Conservation (phyloP, 2,113 vertebrate species). For the Alligator sinensis region DNA sequence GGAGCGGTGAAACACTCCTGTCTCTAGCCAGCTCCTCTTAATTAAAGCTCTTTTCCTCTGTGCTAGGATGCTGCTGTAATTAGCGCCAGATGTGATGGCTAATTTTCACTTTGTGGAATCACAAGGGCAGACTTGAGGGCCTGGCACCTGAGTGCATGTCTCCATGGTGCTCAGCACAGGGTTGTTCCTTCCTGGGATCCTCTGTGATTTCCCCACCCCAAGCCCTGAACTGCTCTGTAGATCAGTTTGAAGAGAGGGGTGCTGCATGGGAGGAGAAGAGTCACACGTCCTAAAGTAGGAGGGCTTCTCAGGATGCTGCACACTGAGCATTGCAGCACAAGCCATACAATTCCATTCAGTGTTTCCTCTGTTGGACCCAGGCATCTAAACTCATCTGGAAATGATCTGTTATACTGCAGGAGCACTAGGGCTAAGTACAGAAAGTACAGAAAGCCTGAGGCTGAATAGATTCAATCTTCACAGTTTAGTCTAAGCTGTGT, state of each 20-base stretch:
- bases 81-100: not conserved
- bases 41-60: not conserved
- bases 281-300: not conserved
- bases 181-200: not conserved
- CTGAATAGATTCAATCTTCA: no score
- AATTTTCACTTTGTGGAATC: not conserved
- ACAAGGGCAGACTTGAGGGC: not conserved
- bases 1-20: not conserved
- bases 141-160: not conserved
- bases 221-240: accelerated
- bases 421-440: no score
- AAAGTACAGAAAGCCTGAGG: no score
- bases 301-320: not conserved
- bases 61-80: accelerated
- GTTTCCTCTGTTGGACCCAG: not conserved
- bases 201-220: not conserved
- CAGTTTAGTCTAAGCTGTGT: no score
- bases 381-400: not conserved
- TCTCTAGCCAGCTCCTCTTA: not conserved
- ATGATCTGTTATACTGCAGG: no score
- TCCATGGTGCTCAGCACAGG: not conserved
- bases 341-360: not conserved
- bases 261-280: accelerated
- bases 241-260: not conserved
- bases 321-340: not conserved